phyloP scores from a whole-genome alignment of 2,113 vertebrate genomes.

The Odontophorus gujanensis region DNA sequence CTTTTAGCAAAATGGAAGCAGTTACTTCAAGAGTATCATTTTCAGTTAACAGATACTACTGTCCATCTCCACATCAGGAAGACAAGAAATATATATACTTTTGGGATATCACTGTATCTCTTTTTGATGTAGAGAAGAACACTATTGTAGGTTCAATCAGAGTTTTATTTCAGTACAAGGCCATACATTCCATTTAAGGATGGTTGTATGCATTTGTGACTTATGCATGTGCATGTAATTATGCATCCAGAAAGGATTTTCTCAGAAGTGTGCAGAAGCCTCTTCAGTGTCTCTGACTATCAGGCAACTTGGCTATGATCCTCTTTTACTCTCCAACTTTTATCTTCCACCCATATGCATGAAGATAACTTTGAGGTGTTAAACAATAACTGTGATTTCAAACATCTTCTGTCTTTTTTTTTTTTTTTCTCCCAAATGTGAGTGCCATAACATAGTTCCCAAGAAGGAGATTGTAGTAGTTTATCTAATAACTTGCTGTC shows the following conservation, averaged over 20 bases:
- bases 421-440: neutral
- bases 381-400: conserved; percentile 60
- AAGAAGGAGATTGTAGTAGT: neutral
- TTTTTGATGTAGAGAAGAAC: neutral
- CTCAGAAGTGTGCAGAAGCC: neutral
- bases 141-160: neutral
- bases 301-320: neutral
- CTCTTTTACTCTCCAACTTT: conserved; percentile 14
- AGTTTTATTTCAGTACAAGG: neutral
- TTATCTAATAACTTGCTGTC: neutral
- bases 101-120: neutral
- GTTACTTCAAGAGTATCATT: neutral
- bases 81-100: neutral
- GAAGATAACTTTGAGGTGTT: conserved; percentile 67
- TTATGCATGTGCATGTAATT: neutral
- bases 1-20: neutral
- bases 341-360: conserved; percentile 36
- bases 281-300: neutral
- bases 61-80: neutral
- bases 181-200: neutral
- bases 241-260: neutral
- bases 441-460: conserved; percentile 13
- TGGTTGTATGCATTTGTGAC: neutral
- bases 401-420: neutral
- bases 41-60: neutral